phyloP scores from a whole-genome alignment of 2,113 vertebrate genomes.

The Piaya cayana region DNA sequence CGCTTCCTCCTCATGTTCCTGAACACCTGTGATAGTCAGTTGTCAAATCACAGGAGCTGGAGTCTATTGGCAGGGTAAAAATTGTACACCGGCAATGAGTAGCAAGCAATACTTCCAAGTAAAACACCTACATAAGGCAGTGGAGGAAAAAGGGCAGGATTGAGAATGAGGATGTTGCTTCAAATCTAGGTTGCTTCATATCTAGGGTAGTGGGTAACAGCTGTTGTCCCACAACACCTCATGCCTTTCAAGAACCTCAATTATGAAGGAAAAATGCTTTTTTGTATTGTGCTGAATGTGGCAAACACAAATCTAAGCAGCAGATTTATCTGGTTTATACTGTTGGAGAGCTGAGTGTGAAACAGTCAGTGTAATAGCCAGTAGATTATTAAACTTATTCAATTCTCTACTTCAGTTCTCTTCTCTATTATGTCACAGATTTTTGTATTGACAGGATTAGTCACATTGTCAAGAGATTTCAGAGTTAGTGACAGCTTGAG shows the following conservation, averaged over 20 bases:
- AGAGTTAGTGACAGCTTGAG: neutral
- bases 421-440: neutral
- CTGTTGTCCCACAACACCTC: neutral
- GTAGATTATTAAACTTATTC: accelerated
- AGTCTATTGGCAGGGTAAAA: neutral
- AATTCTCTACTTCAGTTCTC: neutral
- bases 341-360: neutral
- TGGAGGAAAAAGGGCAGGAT: neutral
- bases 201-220: accelerated
- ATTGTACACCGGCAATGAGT: neutral
- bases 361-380: neutral
- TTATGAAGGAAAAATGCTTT: neutral
- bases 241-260: neutral
- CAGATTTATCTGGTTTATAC: neutral
- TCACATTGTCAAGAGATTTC: neutral
- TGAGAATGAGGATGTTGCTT: neutral
- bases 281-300: accelerated
- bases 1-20: neutral
- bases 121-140: neutral
- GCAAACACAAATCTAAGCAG: neutral
- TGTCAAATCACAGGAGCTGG: neutral
- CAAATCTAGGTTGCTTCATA: neutral
- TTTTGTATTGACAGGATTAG: neutral
- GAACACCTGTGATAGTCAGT: neutral
- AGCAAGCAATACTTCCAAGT: neutral